These are phyloP conservation scores for Maconellicoccus hirsutus DNA, from an alignment of 1,140 invertebrate species.

Conservation along the genomic window DNA sequence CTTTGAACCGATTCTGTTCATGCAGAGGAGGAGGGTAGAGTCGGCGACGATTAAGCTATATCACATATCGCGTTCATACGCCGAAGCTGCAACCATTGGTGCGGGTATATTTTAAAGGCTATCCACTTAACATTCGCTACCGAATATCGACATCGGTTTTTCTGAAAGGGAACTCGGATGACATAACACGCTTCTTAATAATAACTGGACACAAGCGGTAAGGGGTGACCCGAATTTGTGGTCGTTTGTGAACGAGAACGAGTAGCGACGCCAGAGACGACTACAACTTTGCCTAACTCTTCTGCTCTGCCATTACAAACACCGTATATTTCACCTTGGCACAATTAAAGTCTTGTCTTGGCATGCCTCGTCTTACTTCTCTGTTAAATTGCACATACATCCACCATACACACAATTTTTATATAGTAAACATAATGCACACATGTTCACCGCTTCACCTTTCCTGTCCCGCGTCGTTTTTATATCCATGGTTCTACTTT, in stretches of 20 bases:
- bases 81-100: too few species aligned
- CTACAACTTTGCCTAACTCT: constrained; percentile 6
- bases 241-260: constrained; percentile 9
- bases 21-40: background rate
- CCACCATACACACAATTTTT: background rate
- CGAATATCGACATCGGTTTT: constrained; percentile 2
- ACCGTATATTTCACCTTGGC: constrained; percentile 13
- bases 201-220: constrained; percentile 6
- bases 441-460: background rate
- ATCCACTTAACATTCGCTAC: constrained; percentile 14
- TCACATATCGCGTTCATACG: too few species aligned
- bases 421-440: constrained; percentile 5
- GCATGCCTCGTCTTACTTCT: background rate
- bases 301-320: constrained; percentile 16
- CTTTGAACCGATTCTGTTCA: background rate
- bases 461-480: background rate
- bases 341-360: constrained; percentile 21
- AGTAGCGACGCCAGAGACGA: background rate
- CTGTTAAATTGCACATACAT: background rate
- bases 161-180: background rate
- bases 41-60: too few species aligned
- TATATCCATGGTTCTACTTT: background rate
- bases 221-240: constrained; percentile 19
- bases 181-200: constrained; percentile 11
- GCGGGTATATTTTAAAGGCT: background rate